A percentile compares a stretch with the other conserved stretches of the same genome.
phyloP scores from a whole-genome alignment of 92 coral and sea anemone species.

The Zoanthus solanderi region DNA sequence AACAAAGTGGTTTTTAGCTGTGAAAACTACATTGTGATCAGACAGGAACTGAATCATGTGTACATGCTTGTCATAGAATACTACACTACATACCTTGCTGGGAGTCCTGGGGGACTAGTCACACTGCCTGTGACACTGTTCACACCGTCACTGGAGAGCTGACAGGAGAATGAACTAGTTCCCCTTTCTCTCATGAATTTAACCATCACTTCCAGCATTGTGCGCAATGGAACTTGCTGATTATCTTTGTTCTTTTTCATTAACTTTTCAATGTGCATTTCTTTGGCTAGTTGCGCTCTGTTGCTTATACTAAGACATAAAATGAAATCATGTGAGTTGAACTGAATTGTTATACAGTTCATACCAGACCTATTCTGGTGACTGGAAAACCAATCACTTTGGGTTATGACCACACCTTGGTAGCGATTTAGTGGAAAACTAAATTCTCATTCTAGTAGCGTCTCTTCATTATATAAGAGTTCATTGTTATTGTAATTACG shows the following conservation, averaged over 20 bases:
- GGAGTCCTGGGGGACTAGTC: background rate
- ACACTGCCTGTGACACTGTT: background rate
- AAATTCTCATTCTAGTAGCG: background rate
- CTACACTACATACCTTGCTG: constrained; percentile 19
- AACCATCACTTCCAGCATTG: constrained; percentile 95
- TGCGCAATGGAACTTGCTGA: constrained; percentile 76
- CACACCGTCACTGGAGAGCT: constrained; percentile 6
- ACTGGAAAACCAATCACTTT: background rate
- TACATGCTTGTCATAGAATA: background rate
- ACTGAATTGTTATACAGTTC: background rate
- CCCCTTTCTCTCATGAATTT: constrained; percentile 77
- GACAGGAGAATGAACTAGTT: constrained; percentile 23
- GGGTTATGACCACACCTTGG: background rate
- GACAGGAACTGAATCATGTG: too few relatives aligned
- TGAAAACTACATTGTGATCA: too few relatives aligned
- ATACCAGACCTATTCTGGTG: background rate
- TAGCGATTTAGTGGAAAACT: background rate
- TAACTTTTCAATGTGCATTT: constrained; percentile 88
- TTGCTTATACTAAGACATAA: constrained; percentile 76
- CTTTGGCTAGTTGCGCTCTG: constrained; percentile 93
- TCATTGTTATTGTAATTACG: too few relatives aligned
- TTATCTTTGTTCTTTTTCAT: constrained; percentile 97
- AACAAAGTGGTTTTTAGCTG: too few relatives aligned
- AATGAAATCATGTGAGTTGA: background rate
- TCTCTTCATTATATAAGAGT: too few relatives aligned